Conservation (phyloP, 2,113 vertebrate genomes). For the Xiphophorus couchianus region DNA sequence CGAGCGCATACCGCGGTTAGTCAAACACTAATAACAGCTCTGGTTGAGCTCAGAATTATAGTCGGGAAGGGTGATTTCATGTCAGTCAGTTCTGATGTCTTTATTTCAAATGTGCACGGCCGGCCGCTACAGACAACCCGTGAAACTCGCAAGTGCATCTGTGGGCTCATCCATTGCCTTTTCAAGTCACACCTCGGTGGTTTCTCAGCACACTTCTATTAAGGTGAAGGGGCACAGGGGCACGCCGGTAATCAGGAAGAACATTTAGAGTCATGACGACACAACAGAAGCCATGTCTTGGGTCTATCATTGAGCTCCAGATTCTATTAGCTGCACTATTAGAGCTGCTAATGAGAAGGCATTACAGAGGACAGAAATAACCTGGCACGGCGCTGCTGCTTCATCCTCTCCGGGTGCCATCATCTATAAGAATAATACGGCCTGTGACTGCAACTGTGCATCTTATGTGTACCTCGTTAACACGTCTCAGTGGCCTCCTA, state of each 20-base stretch:
- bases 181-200: constrained; percentile 1
- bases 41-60: constrained; percentile 51
- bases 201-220: not conserved
- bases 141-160: constrained; percentile 22
- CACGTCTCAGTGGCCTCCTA: constrained; percentile 32
- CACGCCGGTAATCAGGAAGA: constrained; percentile 10
- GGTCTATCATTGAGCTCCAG: constrained; percentile 12
- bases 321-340: constrained; percentile 61
- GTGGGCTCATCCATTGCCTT: constrained; percentile 1
- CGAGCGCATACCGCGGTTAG: constrained; percentile 38
- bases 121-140: constrained; percentile 10
- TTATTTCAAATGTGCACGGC: constrained; percentile 33
- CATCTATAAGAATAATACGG: constrained; percentile 53
- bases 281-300: not conserved
- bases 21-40: constrained; percentile 62
- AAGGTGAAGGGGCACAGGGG: not conserved
- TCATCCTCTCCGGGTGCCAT: constrained; percentile 23
- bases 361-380: constrained; percentile 66
- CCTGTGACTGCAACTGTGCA: constrained; percentile 27
- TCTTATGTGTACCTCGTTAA: constrained; percentile 56
- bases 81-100: constrained; percentile 58
- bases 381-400: constrained; percentile 9
- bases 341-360: constrained; percentile 56
- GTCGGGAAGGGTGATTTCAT: constrained; percentile 39
- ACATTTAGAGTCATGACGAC: not conserved